Percentiles rank a stretch among this genome's conserved stretches.
These are phyloP conservation scores for Mormyrops boulengeri DNA, from an alignment of 2,797 vertebrate genomes.

Conservation along the genomic window DNA sequence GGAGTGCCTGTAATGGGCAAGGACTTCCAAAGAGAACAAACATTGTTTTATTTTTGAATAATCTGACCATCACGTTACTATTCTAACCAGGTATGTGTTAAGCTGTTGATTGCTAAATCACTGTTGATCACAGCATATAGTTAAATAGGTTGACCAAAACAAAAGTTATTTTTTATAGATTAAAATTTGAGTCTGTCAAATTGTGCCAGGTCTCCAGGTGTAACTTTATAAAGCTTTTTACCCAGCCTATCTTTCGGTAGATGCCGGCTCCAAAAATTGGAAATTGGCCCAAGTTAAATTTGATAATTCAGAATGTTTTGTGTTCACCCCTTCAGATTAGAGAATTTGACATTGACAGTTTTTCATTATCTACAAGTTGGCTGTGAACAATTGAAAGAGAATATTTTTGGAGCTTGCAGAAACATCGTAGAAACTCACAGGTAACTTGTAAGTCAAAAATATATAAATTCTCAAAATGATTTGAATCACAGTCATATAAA, in stretches of 20 bases:
- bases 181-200: neutral
- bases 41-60: conserved; percentile 64
- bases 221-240: neutral
- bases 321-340: neutral
- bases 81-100: conserved; percentile 50
- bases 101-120: neutral
- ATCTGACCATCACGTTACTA: conserved; percentile 55
- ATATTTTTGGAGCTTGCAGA: neutral
- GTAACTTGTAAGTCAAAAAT: neutral
- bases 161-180: neutral
- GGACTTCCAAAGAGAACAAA: conserved; percentile 74
- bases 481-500: neutral
- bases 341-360: neutral
- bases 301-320: neutral
- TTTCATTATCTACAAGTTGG: neutral
- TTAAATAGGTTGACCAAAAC: neutral
- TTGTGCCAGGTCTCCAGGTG: neutral
- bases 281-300: neutral
- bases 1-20: conserved; percentile 90
- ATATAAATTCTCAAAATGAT: neutral
- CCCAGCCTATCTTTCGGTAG: neutral
- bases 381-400: neutral
- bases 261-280: neutral
- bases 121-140: neutral
- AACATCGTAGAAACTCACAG: neutral